These are phyloP conservation scores for Archips xylosteana DNA, from an alignment of 2,888 invertebrate species.

Conservation along the genomic window DNA sequence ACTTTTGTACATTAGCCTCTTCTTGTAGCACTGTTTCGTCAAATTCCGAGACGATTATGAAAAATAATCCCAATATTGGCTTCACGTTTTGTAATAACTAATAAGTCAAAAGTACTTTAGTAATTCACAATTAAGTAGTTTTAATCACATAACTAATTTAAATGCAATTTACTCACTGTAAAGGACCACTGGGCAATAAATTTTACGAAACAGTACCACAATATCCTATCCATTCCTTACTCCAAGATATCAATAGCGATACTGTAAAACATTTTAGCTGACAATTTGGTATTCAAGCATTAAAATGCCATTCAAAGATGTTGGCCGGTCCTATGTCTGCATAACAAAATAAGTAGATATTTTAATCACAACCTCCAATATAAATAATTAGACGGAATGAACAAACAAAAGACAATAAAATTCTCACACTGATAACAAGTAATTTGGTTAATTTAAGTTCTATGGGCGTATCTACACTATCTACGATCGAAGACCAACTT, in stretches of 20 bases:
- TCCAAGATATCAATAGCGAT: constrained; percentile 59
- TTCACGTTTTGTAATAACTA: neutral
- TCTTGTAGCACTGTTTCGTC: constrained; percentile 71
- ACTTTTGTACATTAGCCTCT: constrained; percentile 80
- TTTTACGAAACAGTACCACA: constrained; percentile 73
- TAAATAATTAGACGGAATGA: constrained; percentile 21
- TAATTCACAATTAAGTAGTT: constrained; percentile 1
- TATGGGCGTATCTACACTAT: neutral
- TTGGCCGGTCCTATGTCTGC: constrained; percentile 32
- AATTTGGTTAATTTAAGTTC: constrained; percentile 9
- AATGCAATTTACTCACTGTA: constrained; percentile 31
- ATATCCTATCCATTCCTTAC: constrained; percentile 51
- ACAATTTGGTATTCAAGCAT: constrained; percentile 64
- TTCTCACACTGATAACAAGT: constrained; percentile 3
- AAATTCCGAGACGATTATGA: constrained; percentile 47
- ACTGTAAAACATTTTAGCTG: constrained; percentile 61
- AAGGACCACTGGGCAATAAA: constrained; percentile 27
- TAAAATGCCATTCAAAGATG: constrained; percentile 51
- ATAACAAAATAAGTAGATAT: constrained; percentile 30
- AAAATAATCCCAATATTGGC: constrained; percentile 6
- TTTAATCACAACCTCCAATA: constrained; percentile 40
- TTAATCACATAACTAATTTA: constrained; percentile 54
- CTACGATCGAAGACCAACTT: too few species aligned
- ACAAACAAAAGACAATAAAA: constrained; percentile 3
- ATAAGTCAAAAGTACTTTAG: neutral